phyloP scores from a whole-genome alignment of 1,140 invertebrate species.

The Ostrea edulis region DNA sequence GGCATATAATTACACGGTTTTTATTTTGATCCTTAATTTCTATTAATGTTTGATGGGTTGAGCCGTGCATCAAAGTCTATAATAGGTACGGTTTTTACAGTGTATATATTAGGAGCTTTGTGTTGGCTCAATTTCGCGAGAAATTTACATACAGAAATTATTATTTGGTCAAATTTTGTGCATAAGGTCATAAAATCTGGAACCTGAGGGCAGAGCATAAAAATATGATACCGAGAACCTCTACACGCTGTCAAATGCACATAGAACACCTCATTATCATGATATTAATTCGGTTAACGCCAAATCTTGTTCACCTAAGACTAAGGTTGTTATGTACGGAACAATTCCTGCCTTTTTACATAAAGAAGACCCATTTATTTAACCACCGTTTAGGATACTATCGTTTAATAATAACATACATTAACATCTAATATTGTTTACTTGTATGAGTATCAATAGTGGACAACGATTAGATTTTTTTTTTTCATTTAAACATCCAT shows the following conservation, averaged over 20 bases:
- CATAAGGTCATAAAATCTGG: neutral
- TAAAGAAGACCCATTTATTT: no score
- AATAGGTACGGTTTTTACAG: neutral
- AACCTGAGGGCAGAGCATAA: constrained; percentile 4
- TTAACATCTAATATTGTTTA: no score
- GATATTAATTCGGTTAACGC: neutral
- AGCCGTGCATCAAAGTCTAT: neutral
- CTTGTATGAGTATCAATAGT: no score
- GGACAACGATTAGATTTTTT: no score
- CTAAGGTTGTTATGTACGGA: no score
- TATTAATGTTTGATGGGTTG: neutral
- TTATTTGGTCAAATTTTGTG: constrained; percentile 8
- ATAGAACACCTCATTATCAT: neutral
- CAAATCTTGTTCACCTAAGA: neutral
- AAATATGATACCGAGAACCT: neutral
- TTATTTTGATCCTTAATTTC: neutral
- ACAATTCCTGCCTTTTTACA: no score
- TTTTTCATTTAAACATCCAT: no score
- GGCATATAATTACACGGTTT: neutral
- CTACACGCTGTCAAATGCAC: neutral
- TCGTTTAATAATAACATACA: no score
- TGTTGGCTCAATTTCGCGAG: neutral
- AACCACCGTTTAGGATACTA: no score
- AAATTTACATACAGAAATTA: neutral
- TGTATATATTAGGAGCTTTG: neutral